Evolutionary conservation across 2,888 invertebrate genomes (phyloP).

Genomic region (Ochlodes sylvanus): DNA sequence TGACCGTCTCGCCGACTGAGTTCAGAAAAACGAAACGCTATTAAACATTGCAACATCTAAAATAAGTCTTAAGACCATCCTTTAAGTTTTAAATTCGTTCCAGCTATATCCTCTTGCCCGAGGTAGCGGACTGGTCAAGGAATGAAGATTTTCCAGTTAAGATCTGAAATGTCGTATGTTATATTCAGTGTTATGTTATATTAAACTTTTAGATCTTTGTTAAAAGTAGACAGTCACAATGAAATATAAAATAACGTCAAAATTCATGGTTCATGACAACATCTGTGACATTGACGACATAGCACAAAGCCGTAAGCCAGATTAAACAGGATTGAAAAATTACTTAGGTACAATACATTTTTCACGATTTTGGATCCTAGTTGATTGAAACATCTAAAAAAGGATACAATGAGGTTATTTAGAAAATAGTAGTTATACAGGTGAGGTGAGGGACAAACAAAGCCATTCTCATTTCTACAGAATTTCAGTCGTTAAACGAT

Average conservation of each 20-base stretch:
- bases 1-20: constrained; percentile 60
- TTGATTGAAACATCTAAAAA: no score
- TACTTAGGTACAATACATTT: no score
- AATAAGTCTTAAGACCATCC: background rate
- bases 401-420: no score
- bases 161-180: constrained; percentile 50
- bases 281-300: background rate
- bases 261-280: constrained; percentile 16
- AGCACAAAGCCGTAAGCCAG: background rate
- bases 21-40: constrained; percentile 34
- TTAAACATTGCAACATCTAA: constrained; percentile 24
- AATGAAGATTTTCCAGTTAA: constrained; percentile 62
- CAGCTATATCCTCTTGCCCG: background rate
- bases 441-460: no score
- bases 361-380: background rate
- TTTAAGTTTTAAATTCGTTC: constrained; percentile 15
- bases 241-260: constrained; percentile 9
- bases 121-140: constrained; percentile 40
- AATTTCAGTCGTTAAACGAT: no score
- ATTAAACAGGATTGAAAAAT: background rate
- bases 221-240: constrained; percentile 16
- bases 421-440: no score
- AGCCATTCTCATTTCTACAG: no score
- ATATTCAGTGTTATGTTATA: constrained; percentile 22
- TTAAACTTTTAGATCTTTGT: constrained; percentile 23